Evolutionary conservation across 2,888 invertebrate genomes (phyloP).

Genomic region (Disparrhopalites patrizii): DNA sequence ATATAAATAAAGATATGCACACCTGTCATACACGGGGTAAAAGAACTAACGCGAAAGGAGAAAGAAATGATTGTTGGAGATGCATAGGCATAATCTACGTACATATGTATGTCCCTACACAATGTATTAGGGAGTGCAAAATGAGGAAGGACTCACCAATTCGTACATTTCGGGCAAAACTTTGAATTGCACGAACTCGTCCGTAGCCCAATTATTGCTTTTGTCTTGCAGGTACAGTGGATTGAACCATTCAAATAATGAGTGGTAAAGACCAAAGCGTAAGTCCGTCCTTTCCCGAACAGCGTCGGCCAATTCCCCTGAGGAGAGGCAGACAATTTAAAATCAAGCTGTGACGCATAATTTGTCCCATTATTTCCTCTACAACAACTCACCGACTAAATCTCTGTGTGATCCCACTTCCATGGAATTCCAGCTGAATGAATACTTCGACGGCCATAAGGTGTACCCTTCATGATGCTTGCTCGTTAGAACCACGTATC

Average conservation of each 20-base stretch:
- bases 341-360: too few species aligned
- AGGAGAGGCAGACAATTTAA: too few species aligned
- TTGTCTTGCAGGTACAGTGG: slow-evolving; percentile 75
- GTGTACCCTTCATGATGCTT: slow-evolving; percentile 57
- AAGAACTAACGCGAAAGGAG: too few species aligned
- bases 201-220: slow-evolving; percentile 59
- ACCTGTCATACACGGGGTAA: too few species aligned
- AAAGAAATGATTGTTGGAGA: too few species aligned
- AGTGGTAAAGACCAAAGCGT: slow-evolving; percentile 80
- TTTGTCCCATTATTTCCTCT: too few species aligned
- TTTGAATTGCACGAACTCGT: slow-evolving; percentile 66
- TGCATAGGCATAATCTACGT: too few species aligned
- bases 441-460: slow-evolving; percentile 54
- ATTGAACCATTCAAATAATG: slow-evolving; percentile 83
- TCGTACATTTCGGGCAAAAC: slow-evolving; percentile 76
- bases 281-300: slow-evolving; percentile 61
- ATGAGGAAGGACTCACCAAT: slow-evolving; percentile 58
- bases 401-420: slow-evolving; percentile 55
- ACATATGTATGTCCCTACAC: too few species aligned
- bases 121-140: too few species aligned
- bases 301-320: slow-evolving; percentile 65
- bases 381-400: slow-evolving; percentile 51
- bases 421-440: slow-evolving; percentile 56
- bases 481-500: slow-evolving; percentile 55
- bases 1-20: too few species aligned